Base-by-base conservation (phyloP, 1,140 invertebrate genomes). In the Coenobita brevimanus region DNA sequence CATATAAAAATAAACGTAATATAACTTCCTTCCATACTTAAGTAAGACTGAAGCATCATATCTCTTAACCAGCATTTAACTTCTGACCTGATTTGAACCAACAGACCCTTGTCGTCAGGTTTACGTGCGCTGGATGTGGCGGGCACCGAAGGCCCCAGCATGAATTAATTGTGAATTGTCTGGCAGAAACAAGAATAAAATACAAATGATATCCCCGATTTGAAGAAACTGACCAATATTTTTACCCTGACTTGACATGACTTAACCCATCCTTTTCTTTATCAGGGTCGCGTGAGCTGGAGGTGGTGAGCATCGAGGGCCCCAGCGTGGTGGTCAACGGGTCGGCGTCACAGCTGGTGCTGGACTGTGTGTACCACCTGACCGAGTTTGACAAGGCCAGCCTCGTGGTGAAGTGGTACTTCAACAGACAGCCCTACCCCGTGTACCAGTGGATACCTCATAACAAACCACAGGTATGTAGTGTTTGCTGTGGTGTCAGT, bases 371-470 rank as follows among this genome's bases (percentile, higher is more conserved):
- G 17, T 92, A 91, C 81, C 83, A 87, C 8, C 89, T 91, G 76
- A 88, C 50, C 0, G 67, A 86, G 13, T 36, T 54, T 0, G 60
- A 86, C 38, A 86, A 78, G 60, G 3, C 3, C 8, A 76, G 88
- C 15, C 73, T 92, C 38, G 91, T 92, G 10, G 89, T 92, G 4
- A 91, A 91, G 41, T 92, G 91, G 91, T 92, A 91, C 82, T 86
- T 91, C 43, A 90, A 91, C 79, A 73, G 89, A 30, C 57, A 89
- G 13, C 87, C 90, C 13, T 90, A 89, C 24, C 91, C 91, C 1
- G 88, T 92, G 8, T 92, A 92, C 82, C 91, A 92, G 88, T 92
- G 91, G 91, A 92, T 92, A 79, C 91, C 91, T 2, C 88, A 87
- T 13, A 85, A 83, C 33, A 46, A 36, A 3, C 88, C 88, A 8